Evolutionary conservation across 1,140 invertebrate genomes (phyloP), one percentile per base, ranked within the genome.

Genomic region (Brachionus paranguensis): DNA sequence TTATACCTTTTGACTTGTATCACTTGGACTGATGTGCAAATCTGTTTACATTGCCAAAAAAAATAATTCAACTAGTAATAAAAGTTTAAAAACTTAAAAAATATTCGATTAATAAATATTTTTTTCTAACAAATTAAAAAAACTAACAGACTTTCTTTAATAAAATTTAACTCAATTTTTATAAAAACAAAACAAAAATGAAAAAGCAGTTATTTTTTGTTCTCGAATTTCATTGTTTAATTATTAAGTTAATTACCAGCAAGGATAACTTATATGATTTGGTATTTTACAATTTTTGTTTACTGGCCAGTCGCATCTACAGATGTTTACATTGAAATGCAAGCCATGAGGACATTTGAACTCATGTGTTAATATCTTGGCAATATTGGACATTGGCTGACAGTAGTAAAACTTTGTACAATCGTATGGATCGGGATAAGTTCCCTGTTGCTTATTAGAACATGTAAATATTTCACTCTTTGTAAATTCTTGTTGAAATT

Each of bases 341-440:
- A 83, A 12, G 20, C 81, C 64, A 20, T 37, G 64, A 24, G 81
- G 81, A 41, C 81, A 83, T 14, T 45, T 68, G 20, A 83, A 83
- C n/a, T 68, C 60, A 24, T 83, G 81, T 8, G 33, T 65, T 20
- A 81, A 17, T 24, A n/a, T 27, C 20, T 79, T 79, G 45, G n/a
- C 2, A 12, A 24, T 45, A 47, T 68, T 47, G 4, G 78, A 24
- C 78, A 81, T 41, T 20, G 64, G 33, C 33, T 81, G 78, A 47
- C 81, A 83, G 24, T 68, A 83, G 29, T 83, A 83, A 72, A 83
- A 83, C 47, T 29, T 83, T 2, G 81, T 70, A 72, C 81, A 83
- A 37, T 70, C 64, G 17, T 70, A 41, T 4, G 60, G 60, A 72
- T 83, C 81, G 5, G 50, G 60, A 83, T 83, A 72, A 14, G 50